phyloP scores from a whole-genome alignment of 2,888 invertebrate species.

The Amitus sp. region DNA sequence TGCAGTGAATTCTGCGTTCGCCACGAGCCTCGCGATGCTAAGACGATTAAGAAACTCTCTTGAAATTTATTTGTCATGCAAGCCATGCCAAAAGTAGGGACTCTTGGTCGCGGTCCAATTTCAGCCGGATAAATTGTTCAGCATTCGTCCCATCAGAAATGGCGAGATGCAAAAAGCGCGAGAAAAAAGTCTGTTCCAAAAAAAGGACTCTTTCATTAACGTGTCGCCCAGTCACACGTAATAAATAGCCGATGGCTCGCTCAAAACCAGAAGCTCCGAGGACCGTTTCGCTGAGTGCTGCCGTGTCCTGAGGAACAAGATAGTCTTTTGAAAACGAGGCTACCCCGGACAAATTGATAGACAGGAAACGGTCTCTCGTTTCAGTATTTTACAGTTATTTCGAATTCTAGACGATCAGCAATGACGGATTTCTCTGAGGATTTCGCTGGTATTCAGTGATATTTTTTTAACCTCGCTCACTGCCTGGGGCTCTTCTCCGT shows the following conservation, averaged over 20 bases:
- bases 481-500: too few species aligned
- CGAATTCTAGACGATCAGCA: slow-evolving; percentile 17
- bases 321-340: slow-evolving; percentile 18
- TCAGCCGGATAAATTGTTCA: slow-evolving; percentile 11
- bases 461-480: not conserved
- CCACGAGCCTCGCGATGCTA: too few species aligned
- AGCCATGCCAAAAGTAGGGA: slow-evolving; percentile 17
- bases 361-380: slow-evolving; percentile 24
- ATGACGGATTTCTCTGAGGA: slow-evolving; percentile 25
- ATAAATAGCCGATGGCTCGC: slow-evolving; percentile 59
- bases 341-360: slow-evolving; percentile 36
- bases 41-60: not conserved
- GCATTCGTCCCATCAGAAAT: slow-evolving; percentile 26
- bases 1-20: too few species aligned
- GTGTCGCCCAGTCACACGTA: slow-evolving; percentile 53
- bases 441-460: slow-evolving; percentile 24
- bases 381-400: slow-evolving; percentile 32
- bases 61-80: not conserved
- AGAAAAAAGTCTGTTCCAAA: slow-evolving; percentile 21
- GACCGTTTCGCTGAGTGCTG: slow-evolving; percentile 32
- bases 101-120: slow-evolving; percentile 27
- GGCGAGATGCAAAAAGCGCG: slow-evolving; percentile 6
- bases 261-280: slow-evolving; percentile 44
- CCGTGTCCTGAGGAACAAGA: slow-evolving; percentile 30
- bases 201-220: slow-evolving; percentile 49